Conservation (phyloP, 2,797 vertebrate genomes). For the Mycteria americana region DNA sequence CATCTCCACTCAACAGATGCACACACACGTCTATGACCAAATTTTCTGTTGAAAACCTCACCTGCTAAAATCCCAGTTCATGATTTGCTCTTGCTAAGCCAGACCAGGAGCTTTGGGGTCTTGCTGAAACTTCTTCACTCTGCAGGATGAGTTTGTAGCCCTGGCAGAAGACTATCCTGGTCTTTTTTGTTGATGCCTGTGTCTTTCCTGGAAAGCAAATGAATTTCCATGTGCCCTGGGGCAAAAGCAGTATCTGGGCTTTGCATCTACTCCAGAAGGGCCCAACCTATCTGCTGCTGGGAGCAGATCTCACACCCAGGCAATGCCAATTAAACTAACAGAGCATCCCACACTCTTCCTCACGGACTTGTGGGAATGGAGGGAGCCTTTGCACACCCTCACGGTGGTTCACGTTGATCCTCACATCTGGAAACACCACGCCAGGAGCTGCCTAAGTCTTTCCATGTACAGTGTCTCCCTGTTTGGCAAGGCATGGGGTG, state of each 20-base stretch:
- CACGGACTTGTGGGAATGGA: background rate
- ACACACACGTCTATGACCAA: background rate
- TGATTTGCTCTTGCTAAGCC: background rate
- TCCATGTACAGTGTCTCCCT: background rate
- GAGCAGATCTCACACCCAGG: background rate
- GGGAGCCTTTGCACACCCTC: background rate
- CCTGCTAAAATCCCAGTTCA: background rate
- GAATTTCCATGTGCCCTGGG: background rate
- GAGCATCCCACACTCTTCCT: background rate
- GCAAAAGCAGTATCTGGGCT: background rate
- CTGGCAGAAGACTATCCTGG: background rate
- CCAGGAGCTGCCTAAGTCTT: background rate
- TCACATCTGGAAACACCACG: background rate
- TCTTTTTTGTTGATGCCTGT: background rate
- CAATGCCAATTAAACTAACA: background rate
- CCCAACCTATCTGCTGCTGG: background rate
- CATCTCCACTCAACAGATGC: background rate
- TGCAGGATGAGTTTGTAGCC: background rate
- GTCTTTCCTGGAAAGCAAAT: background rate
- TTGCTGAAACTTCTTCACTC: background rate
- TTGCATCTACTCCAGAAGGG: background rate
- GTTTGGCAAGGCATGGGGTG: background rate
- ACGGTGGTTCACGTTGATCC: background rate
- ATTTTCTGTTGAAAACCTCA: background rate
- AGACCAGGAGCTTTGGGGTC: background rate